Evolutionary conservation across 2,113 vertebrate genomes (phyloP), one percentile per base, ranked within the genome.

Genomic region (Lonchura striata): DNA sequence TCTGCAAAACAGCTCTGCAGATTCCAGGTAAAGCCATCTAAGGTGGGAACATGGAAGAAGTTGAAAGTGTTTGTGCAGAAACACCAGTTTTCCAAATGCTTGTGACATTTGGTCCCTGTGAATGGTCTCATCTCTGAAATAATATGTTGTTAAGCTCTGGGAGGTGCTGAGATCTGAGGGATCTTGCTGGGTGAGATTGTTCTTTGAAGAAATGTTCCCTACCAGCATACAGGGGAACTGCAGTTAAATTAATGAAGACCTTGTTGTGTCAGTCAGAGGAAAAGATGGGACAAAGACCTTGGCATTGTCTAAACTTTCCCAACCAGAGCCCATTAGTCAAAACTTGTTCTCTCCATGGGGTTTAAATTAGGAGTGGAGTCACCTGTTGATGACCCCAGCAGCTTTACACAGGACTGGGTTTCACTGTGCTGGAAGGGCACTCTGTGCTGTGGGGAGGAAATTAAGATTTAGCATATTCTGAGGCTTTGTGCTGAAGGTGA

Each of bases 161-260:
- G 39, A 77, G 75, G 56, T 83, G 76, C 92, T 92, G 93, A 96
- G 90, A 95, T 95, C 85, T 93, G 68, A 96, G 64, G 85, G 41
- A 64, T 91, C 88, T 94, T 60, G 82, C 91, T 95, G 93, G 35
- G 90, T 93, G 64, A 86, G 63, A 70, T 52, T 77, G 37, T 54
- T 93, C 92, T 97, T 95, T 94, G 91, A 94, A 95, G 89, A 88
- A 90, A 65, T 52, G 53, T 70, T 90, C 94, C 94, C 88, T 94
- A 71, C 68, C 60, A 75, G 92, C 64, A 15, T 71, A 37, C n/a
- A 83, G 82, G 91, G 78, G 72, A 94, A 8, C 78, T 88, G 82
- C 64, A 81, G 90, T 90, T 93, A 92, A 86, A 95, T 88, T 90
- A 90, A 83, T 92, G 92, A 86, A 75, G 59, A 61, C 56, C 6